Evolutionary conservation across 2,888 invertebrate species (phyloP).

Genomic region (Agriopis leucophaearia): DNA sequence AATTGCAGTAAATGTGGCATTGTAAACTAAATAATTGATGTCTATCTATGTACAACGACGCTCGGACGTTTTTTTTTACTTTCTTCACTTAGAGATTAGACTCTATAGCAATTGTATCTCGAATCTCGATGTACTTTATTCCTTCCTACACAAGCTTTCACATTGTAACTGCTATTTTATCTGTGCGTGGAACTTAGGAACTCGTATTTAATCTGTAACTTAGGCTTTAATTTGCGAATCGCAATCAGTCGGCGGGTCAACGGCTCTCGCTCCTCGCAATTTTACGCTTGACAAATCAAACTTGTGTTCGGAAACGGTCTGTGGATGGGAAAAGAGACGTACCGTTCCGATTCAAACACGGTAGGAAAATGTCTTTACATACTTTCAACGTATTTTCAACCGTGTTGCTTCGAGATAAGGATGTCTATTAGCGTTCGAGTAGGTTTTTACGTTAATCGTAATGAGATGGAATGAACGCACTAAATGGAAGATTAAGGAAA

Average conservation of each 20-base stretch:
- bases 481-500: slow-evolving; percentile 21
- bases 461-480: slow-evolving; percentile 1
- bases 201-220: background rate
- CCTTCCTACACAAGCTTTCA: too few species aligned
- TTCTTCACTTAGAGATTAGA: too few species aligned
- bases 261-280: slow-evolving; percentile 68
- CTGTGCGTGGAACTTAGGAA: background rate
- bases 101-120: too few species aligned
- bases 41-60: too few species aligned
- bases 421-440: background rate
- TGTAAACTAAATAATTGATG: too few species aligned
- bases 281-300: slow-evolving; percentile 77
- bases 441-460: background rate
- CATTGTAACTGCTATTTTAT: background rate
- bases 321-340: slow-evolving; percentile 14
- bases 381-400: background rate
- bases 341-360: background rate
- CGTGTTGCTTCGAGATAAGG: background rate
- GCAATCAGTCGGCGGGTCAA: slow-evolving; percentile 53
- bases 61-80: too few species aligned
- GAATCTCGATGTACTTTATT: too few species aligned
- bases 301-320: slow-evolving; percentile 50
- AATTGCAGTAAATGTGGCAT: too few species aligned
- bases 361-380: background rate
- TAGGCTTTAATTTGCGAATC: slow-evolving; percentile 43